Evolutionary conservation across 2,113 vertebrate species (phyloP).

Genomic region (Chrysemys picta): DNA sequence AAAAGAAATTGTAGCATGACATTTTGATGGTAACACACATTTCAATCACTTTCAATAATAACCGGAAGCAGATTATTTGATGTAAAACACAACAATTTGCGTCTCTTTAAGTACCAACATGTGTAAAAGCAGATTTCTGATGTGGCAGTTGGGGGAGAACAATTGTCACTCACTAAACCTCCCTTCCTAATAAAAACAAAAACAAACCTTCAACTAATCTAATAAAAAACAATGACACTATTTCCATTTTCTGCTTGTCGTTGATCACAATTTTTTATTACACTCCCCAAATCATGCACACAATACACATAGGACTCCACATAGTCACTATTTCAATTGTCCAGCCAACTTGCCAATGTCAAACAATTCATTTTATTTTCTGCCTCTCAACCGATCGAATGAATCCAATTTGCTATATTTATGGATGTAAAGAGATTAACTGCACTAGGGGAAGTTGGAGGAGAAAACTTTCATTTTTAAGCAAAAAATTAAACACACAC

Average conservation of each 20-base stretch:
- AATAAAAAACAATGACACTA: conserved; percentile 19
- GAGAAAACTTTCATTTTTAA: background rate
- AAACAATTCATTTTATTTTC: conserved; percentile 53
- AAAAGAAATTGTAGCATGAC: conserved; percentile 20
- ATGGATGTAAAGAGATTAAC: background rate
- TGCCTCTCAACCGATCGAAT: conserved; percentile 7
- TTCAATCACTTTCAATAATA: conserved; percentile 15
- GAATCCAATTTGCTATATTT: conserved; percentile 26
- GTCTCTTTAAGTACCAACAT: conserved; percentile 13
- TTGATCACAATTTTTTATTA: background rate
- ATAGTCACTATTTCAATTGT: background rate
- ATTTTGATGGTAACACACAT: conserved; percentile 33
- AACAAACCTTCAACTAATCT: conserved; percentile 17
- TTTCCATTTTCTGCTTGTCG: background rate
- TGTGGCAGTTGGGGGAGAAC: background rate
- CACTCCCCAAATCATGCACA: background rate
- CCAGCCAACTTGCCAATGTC: conserved; percentile 36
- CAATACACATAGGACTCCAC: background rate
- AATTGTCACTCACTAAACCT: background rate
- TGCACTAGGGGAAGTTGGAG: no score
- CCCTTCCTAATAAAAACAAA: conserved; percentile 1
- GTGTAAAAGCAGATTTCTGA: conserved; percentile 19
- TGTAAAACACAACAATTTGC: conserved; percentile 25
- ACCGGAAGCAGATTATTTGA: conserved; percentile 13
- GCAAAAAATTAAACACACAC: background rate